Evolutionary conservation across 2,113 vertebrate species (phyloP), one percentile per base, ranked within the genome.

Genomic region (Nibea albiflora): DNA sequence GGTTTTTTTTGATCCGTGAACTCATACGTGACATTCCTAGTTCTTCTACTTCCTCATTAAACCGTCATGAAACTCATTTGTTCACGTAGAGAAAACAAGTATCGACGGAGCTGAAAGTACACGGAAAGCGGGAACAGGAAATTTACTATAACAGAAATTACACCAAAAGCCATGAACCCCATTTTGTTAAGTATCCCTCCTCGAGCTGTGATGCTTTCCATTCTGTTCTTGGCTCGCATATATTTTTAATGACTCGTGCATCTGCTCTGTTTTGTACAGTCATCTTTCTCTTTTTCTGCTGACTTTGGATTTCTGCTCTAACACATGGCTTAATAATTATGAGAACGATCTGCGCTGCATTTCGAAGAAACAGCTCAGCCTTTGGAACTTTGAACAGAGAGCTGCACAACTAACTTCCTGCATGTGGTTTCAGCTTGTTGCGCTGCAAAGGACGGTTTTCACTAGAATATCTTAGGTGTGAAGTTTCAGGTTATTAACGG

Each of bases 261-360:
- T 92, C 66, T 78, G 78, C 70, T 87, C 62, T 19, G n/a, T 75
- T 85, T 50, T 64, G 46, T 66, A 68, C 58, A n/a, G 75, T 83
- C 76, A 75, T 85, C 66, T 74, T 49, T 73, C 66, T 77, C 71
- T 75, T 57, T 65, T 77, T 70, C 46, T 81, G 71, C 86, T 88
- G 80, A 80, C 50, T 35, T 26, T 39, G 24, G 35, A 28, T 65
- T 81, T 77, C 31, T 73, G 31, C 75, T 64, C 22, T 19, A 71
- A 44, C 68, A 69, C 64, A 76, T 50, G 81, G 28, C 83, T 85
- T 76, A 24, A 71, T 86, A 28, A 71, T 86, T 78, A 78, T 63
- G 16, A 78, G 28, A 80, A 63, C 56, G 84, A 64, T 73, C 42
- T 44, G 84, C 15, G 5, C 62, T 58, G 75, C 72, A 70, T 17